phyloP scores from a whole-genome alignment of 2,888 invertebrate genomes.

The Alitta virens region DNA sequence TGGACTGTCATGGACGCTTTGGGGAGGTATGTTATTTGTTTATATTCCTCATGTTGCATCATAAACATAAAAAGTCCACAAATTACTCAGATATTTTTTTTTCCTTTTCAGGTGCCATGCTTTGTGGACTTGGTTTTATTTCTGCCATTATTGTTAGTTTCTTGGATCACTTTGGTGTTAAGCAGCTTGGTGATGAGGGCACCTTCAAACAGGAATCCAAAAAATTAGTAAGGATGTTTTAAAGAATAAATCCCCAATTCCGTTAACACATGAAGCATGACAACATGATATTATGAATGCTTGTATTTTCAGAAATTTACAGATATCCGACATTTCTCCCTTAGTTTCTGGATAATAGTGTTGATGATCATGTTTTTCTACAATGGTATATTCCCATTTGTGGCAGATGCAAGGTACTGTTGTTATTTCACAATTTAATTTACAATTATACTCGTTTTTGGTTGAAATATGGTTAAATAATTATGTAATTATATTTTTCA shows the following conservation, averaged over 20 bases:
- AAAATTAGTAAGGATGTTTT: conserved; percentile 36
- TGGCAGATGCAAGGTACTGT: conserved; percentile 58
- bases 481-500: no score
- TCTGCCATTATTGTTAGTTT: conserved; percentile 54
- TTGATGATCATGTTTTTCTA: conserved; percentile 59
- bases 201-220: conserved; percentile 45
- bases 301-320: conserved; percentile 49
- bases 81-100: not conserved
- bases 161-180: conserved; percentile 51
- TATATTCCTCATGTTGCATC: no score
- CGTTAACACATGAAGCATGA: no score
- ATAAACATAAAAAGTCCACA: no score
- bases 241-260: not conserved
- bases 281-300: no score
- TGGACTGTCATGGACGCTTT: conserved; percentile 54
- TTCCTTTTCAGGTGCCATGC: conserved; percentile 45
- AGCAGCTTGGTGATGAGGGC: conserved; percentile 47
- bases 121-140: conserved; percentile 56
- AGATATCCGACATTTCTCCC: conserved; percentile 50
- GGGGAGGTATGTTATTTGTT: conserved; percentile 55
- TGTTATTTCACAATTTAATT: no score
- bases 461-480: no score
- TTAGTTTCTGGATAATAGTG: conserved; percentile 54
- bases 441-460: no score
- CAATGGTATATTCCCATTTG: conserved; percentile 58